Evolutionary conservation across 1,140 invertebrate species (phyloP), one percentile per base, ranked within the genome.

Genomic region (Gonioctena quinquepunctata): DNA sequence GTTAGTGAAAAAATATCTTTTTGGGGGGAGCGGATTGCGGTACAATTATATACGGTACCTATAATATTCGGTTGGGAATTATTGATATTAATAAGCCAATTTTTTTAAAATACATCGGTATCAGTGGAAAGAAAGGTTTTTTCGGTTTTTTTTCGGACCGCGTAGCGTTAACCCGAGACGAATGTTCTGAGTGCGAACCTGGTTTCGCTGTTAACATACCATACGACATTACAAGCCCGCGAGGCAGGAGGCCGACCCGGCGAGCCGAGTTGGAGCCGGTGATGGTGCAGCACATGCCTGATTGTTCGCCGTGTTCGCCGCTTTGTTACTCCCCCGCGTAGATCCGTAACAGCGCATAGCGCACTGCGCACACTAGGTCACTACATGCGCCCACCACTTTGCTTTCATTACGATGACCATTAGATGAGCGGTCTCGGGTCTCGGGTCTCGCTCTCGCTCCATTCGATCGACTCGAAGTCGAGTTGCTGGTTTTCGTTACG

Each of bases 281-380:
- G 69, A 67, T 52, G 25, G 25, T 70, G 66, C 42, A 71, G 66
- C 70, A 71, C 73, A 71, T 71, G 69, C 70, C 65, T 28, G 72
- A 65, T 64, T 69, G 54, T 65, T 64, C 49, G 63, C 27, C 28
- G 33, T 19, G 64, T 25, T 21, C 56, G 68, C 72, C 62, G 73
- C 72, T 74, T 72, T 74, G 66, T 74, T 70, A 66, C 75, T 77
- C 75, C 75, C 73, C 75, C 75, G 70, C 75, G 61, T 57, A 28
- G 71, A 72, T 75, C 70, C 73, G 73, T 70, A 72, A 77, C 73
- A 72, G 70, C 75, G 75, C 73, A 77, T 77, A 77, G 71, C 75
- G 68, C 73, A 77, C 68, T 76, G 69, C 73, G 72, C 75, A 77
- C 64, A 74, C 70, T 77, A 71, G 75, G 75, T 77, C 73, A 77